Evolutionary conservation across 1,140 invertebrate genomes (phyloP), one percentile per base, ranked within the genome.

Genomic region (Drosophila littoralis): DNA sequence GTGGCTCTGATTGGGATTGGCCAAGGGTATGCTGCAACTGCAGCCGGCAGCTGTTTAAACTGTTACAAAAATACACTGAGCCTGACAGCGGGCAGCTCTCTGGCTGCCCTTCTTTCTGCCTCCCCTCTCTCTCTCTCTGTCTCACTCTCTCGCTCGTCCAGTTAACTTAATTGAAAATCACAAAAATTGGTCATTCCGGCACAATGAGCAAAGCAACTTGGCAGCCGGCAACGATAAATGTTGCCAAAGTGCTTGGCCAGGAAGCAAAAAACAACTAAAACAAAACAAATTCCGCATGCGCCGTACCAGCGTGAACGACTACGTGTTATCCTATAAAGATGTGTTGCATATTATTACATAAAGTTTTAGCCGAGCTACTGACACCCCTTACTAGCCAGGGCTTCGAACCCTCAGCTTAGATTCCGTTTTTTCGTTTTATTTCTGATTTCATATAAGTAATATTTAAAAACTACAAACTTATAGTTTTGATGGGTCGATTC

Each of bases 121-220:
- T 8, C 38, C 4, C 1, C 7, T 6, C 13, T 6, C 35, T 28
- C 35, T 28, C 2, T 28, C 5, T 2, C 45, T 43, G 0, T 10
- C 8, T 28, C 22, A 45, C 33, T 36, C 22, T 7, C 32, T 43
- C 46, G 36, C 46, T 71, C 35, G 40, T 36, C 42, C 79, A 81
- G 83, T 88, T 89, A 89, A 88, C 84, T 88, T 83, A 88, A 89
- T 88, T 88, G 80, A 89, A 89, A 89, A 88, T 88, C 84, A 89
- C 84, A 89, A 88, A 89, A 88, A 88, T 88, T 88, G 84, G 79
- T 88, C 84, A 89, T 88, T 88, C 84, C 80, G 74, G 64, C 81
- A 89, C 80, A 88, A 89, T 89, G 84, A 83, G 73, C 84, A 80
- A 76, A 71, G 79, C 58, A 85, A 72, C 74, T 77, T 79, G 70